These are phyloP conservation scores for Gadus chalcogrammus DNA, from an alignment of 2,113 vertebrate species.

Conservation along the genomic window DNA sequence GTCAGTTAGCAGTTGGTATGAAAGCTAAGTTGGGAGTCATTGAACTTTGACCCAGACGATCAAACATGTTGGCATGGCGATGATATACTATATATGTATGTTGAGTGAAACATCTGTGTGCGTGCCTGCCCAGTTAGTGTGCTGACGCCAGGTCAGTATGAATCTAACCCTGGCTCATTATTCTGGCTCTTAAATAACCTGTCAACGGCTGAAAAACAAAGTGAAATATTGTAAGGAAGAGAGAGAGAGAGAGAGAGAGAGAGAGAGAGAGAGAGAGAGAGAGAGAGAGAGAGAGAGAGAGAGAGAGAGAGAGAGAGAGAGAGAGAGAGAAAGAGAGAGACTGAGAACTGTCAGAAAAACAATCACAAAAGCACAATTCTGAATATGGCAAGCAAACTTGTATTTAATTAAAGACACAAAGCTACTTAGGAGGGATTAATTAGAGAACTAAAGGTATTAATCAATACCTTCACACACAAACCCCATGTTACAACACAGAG, in stretches of 20 bases:
- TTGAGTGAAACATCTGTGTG: constrained; percentile 4
- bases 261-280: constrained; percentile 7
- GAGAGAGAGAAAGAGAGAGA: constrained; percentile 1
- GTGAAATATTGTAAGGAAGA: constrained; percentile 48
- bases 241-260: neutral
- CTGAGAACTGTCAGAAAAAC: constrained; percentile 11
- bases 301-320: constrained; percentile 7
- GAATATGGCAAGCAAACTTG: constrained; percentile 42
- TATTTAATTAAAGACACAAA: constrained; percentile 59
- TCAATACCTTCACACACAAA: constrained; percentile 22
- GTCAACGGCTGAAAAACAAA: constrained; percentile 63
- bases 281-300: neutral
- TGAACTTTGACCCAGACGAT: constrained; percentile 56
- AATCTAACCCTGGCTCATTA: constrained; percentile 49
- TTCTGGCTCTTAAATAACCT: constrained; percentile 67
- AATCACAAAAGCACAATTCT: constrained; percentile 31
- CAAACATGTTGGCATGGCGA: constrained; percentile 57
- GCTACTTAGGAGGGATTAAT: constrained; percentile 49
- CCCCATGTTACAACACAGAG: constrained; percentile 1
- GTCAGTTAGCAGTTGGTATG: constrained; percentile 33
- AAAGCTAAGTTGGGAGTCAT: constrained; percentile 50
- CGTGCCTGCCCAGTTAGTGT: constrained; percentile 12
- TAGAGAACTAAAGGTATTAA: constrained; percentile 40
- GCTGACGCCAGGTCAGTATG: constrained; percentile 52
- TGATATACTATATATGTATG: constrained; percentile 41